phyloP scores from a whole-genome alignment of 2,113 vertebrate genomes.

The Halichoerus grypus region DNA sequence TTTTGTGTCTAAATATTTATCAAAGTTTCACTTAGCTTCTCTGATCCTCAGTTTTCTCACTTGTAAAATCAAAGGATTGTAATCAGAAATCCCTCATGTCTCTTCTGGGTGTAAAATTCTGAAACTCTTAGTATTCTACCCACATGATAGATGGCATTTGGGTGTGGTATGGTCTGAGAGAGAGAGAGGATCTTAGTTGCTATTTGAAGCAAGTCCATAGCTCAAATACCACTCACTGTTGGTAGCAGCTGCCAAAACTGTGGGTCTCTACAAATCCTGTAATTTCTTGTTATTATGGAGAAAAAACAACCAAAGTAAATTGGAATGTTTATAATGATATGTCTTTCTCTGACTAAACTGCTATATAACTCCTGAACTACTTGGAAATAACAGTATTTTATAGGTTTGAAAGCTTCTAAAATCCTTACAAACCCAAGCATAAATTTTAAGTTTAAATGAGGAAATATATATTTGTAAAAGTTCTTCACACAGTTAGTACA shows the following conservation, averaged over 20 bases:
- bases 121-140: background rate
- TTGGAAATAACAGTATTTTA: slow-evolving; percentile 42
- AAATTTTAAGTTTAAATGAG: slow-evolving; percentile 32
- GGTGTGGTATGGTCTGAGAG: background rate
- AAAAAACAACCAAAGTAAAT: slow-evolving; percentile 35
- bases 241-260: slow-evolving; percentile 29
- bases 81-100: background rate
- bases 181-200: background rate
- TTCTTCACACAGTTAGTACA: slow-evolving; percentile 1
- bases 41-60: background rate
- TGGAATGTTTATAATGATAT: background rate
- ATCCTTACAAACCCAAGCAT: slow-evolving; percentile 34
- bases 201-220: slow-evolving; percentile 16
- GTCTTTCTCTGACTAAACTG: slow-evolving; percentile 40
- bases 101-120: background rate
- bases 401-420: slow-evolving; percentile 46
- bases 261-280: slow-evolving; percentile 1
- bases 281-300: slow-evolving; percentile 33
- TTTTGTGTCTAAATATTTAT: slow-evolving; percentile 36
- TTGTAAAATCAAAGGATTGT: slow-evolving; percentile 9
- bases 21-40: background rate
- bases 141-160: background rate
- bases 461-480: background rate
- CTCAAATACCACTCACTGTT: slow-evolving; percentile 37
- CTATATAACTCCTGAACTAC: slow-evolving; percentile 11